Percentiles rank a stretch among this genome's conserved stretches.
phyloP scores from a whole-genome alignment of 2,888 invertebrate species.

The Labia minor region DNA sequence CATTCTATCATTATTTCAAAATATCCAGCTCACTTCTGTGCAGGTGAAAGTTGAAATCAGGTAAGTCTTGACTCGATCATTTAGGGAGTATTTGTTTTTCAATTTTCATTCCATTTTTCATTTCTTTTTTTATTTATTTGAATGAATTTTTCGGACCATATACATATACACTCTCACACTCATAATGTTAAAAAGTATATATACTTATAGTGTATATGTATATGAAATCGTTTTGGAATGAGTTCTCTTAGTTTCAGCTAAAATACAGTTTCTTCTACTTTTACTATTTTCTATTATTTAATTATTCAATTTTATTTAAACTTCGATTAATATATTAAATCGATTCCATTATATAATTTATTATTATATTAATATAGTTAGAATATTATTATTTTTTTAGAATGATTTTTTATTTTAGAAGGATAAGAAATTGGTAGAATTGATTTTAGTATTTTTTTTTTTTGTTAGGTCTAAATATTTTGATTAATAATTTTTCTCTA shows the following conservation, averaged over 20 bases:
- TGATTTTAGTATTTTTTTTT: too few relatives aligned
- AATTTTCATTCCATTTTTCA: slow-evolving; percentile 18
- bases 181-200: too few relatives aligned
- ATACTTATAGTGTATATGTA: not conserved
- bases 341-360: not conserved
- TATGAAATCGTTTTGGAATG: not conserved
- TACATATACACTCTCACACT: too few relatives aligned
- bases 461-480: too few relatives aligned
- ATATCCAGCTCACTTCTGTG: not conserved
- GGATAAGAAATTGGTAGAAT: too few relatives aligned
- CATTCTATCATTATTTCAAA: not conserved
- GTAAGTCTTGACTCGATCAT: slow-evolving; percentile 24
- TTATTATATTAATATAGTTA: not conserved
- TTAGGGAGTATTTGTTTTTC: slow-evolving; percentile 19
- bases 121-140: slow-evolving; percentile 19
- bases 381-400: not conserved
- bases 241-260: not conserved
- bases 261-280: not conserved
- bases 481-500: too few relatives aligned
- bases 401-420: too few relatives aligned
- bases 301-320: too few relatives aligned
- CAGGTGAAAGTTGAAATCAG: slow-evolving; percentile 28
- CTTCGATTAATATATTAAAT: too few relatives aligned
- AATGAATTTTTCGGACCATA: not conserved
- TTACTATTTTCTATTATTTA: not conserved